These are phyloP conservation scores for Cervus canadensis DNA, from an alignment of 2,113 vertebrate species.

Conservation along the genomic window DNA sequence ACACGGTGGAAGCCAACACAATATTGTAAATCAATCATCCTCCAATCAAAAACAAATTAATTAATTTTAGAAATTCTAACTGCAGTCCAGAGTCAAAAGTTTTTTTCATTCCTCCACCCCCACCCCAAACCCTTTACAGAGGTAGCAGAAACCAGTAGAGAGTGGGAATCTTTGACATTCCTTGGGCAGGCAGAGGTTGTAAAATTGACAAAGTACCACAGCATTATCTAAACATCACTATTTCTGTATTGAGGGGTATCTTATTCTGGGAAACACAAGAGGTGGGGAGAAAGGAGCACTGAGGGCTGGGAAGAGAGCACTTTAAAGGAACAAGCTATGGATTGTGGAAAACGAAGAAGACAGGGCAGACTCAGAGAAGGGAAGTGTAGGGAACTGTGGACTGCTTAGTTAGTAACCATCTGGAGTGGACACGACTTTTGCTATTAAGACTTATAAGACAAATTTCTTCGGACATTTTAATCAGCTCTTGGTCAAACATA, in stretches of 20 bases:
- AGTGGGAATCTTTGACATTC: neutral
- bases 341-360: neutral
- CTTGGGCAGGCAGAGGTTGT: neutral
- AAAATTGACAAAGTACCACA: neutral
- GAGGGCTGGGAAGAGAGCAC: neutral
- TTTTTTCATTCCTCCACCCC: neutral
- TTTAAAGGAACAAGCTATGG: neutral
- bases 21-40: neutral
- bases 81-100: neutral
- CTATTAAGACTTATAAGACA: neutral
- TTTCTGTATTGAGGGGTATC: neutral
- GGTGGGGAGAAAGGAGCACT: neutral
- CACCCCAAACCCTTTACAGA: neutral
- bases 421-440: neutral
- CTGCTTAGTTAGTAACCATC: neutral
- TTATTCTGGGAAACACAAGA: neutral
- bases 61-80: neutral
- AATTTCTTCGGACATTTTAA: neutral
- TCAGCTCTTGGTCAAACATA: neutral
- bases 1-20: neutral
- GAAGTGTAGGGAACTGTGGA: neutral
- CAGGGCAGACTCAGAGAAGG: neutral
- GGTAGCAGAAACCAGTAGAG: neutral
- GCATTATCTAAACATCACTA: neutral
- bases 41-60: neutral